A percentile compares a stretch with the other conserved stretches of the same genome.
phyloP scores from a whole-genome alignment of 2,888 invertebrate genomes.

The Hypercompe scribonia region DNA sequence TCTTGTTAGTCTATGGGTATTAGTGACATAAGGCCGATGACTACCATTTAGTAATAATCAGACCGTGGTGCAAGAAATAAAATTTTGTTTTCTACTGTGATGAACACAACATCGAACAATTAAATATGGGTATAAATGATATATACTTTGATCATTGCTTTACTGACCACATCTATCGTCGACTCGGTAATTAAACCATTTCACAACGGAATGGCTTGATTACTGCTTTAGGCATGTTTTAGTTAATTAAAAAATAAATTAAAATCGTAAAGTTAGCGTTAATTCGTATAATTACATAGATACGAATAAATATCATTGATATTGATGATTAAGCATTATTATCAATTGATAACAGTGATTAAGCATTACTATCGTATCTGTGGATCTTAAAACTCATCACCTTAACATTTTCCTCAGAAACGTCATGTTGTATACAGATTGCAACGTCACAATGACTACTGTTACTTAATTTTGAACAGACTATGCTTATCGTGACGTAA shows the following conservation, averaged over 20 bases:
- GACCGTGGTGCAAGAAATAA: not conserved
- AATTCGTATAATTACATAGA: not conserved
- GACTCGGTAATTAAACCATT: not conserved
- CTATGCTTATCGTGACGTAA: not conserved
- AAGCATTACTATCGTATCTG: not conserved
- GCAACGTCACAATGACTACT: not conserved
- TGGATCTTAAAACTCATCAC: slow-evolving; percentile 1
- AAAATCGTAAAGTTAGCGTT: too few species aligned
- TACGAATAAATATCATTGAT: not conserved
- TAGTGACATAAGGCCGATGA: not conserved
- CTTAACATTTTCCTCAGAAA: not conserved
- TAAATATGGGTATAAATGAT: not conserved
- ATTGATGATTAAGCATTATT: not conserved
- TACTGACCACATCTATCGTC: not conserved
- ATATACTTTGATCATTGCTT: not conserved
- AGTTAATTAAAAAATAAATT: not conserved
- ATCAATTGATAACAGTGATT: not conserved
- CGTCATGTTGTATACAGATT: not conserved
- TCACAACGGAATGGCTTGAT: too few species aligned
- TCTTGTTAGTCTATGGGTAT: not conserved
- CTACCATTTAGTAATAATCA: not conserved
- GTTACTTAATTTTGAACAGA: not conserved
- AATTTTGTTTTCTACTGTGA: not conserved
- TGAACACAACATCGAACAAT: not conserved
- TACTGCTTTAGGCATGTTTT: not conserved